A percentile compares a stretch with the other conserved stretches of the same genome.
Conservation (phyloP, 2,888 invertebrate genomes). For the Chymomyza caudatula region DNA sequence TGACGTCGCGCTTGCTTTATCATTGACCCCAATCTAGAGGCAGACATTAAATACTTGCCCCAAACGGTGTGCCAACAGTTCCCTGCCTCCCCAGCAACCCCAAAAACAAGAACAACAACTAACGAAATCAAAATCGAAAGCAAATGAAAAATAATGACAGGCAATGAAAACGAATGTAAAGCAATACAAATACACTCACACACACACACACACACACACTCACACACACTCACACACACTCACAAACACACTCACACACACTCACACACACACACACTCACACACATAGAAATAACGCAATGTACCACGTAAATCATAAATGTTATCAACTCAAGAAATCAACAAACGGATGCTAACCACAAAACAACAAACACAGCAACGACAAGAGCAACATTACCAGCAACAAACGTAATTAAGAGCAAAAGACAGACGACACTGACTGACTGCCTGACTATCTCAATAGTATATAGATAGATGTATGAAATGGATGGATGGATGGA, state of each 20-base stretch:
- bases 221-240: not conserved
- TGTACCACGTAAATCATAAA: conserved; percentile 72
- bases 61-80: not conserved
- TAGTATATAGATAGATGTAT: conserved; percentile 35
- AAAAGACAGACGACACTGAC: conserved; percentile 36
- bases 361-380: conserved; percentile 18
- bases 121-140: conserved; percentile 59
- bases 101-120: conserved; percentile 22
- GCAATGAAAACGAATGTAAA: conserved; percentile 56
- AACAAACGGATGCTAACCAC: conserved; percentile 66
- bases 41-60: conserved; percentile 36
- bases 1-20: conserved; percentile 39
- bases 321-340: conserved; percentile 65
- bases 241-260: not conserved
- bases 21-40: conserved; percentile 67
- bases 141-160: conserved; percentile 54
- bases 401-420: conserved; percentile 70
- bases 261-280: not conserved
- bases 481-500: conserved; percentile 6
- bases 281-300: conserved; percentile 57
- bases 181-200: conserved; percentile 18
- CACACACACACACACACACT: not conserved
- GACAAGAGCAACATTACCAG: too few relatives aligned
- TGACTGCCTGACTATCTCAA: conserved; percentile 38
- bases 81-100: conserved; percentile 25